Base-by-base conservation (phyloP, 2,797 vertebrate genomes). In the Coranthus polyacanthus region DNA sequence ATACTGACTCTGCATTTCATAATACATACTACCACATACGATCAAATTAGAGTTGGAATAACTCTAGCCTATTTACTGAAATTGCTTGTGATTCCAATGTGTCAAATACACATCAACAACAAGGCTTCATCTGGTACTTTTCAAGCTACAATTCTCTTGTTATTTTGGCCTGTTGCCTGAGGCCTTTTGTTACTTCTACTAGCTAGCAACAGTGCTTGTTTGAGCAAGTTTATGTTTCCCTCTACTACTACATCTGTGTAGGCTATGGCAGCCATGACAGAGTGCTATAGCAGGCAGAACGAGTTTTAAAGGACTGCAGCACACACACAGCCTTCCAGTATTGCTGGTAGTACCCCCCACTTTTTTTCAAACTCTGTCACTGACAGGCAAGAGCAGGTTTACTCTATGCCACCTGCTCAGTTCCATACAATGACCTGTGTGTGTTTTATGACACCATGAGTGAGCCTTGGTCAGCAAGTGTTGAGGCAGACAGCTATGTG, bases 341-440 rank as follows among this genome's bases (percentile, higher is more conserved):
- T 37, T 20, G 18, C 66, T 37, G 36, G 69, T 64, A 45, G 38
- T 45, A 52, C 80, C 43, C 61, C 49, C 55, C 2, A 7, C 51
- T 50, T 41, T 22, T 64, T 18, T 59, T 65, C 26, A 58, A 69
- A 22, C 72, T 34, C 22, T 65, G 78, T 75, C 54, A 74, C 39
- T 89, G 85, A 90, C 76, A 64, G 82, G 77, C 72, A 65, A 71
- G 72, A 87, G 69, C 89, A 90, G 87, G 84, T 90, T 90, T 88
- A 44, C 65, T 67, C 34, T 58, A 20, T 58, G 70, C 61, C 89
- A 89, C 72, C 84, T 92, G 89, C 81, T 91, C 54, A 34, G 9
- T 76, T 79, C 38, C 61, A 71, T 62, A 82, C 77, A 82, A 75
- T 58, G 74, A 79, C 52, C 20, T 57, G 53, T 63, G 72, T 83